Evolutionary conservation across 2,888 invertebrate genomes (phyloP).

Genomic region (Dusona sp.): DNA sequence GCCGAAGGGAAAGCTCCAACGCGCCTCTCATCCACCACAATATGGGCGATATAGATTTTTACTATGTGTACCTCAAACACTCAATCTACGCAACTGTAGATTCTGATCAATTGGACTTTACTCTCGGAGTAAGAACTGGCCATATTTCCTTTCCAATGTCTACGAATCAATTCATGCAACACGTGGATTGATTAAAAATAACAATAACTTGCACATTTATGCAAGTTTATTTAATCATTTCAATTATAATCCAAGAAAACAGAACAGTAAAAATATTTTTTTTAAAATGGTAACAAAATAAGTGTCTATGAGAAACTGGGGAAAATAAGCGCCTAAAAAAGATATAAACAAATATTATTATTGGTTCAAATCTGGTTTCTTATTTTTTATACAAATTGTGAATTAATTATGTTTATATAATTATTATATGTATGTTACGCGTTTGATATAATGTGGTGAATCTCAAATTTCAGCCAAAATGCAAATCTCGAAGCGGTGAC

Average conservation of each 20-base stretch:
- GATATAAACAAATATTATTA: not conserved
- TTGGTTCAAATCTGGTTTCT: not conserved
- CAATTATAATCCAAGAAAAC: not conserved
- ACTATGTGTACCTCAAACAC: not conserved
- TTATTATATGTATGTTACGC: not conserved
- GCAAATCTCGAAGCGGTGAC: constrained; percentile 55
- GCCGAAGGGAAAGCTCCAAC: constrained; percentile 49
- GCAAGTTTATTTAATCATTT: constrained; percentile 2
- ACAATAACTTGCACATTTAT: not conserved
- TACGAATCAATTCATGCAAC: not conserved
- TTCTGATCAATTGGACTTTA: constrained; percentile 34
- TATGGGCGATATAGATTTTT: constrained; percentile 50
- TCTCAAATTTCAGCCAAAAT: constrained; percentile 63
- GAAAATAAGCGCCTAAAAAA: not conserved
- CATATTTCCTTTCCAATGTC: not conserved
- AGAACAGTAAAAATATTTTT: not conserved
- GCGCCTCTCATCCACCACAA: constrained; percentile 44
- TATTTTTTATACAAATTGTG: not conserved
- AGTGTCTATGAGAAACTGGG: not conserved
- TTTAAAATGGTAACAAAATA: not conserved
- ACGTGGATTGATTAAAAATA: not conserved
- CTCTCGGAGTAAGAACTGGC: not conserved
- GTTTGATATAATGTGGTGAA: constrained; percentile 41
- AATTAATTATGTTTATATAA: not conserved
- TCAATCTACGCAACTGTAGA: not conserved